Percentiles rank a stretch among this genome's conserved stretches.
These are phyloP conservation scores for Sebastes melanostomus DNA, from an alignment of 2,797 vertebrate species.

Conservation along the genomic window DNA sequence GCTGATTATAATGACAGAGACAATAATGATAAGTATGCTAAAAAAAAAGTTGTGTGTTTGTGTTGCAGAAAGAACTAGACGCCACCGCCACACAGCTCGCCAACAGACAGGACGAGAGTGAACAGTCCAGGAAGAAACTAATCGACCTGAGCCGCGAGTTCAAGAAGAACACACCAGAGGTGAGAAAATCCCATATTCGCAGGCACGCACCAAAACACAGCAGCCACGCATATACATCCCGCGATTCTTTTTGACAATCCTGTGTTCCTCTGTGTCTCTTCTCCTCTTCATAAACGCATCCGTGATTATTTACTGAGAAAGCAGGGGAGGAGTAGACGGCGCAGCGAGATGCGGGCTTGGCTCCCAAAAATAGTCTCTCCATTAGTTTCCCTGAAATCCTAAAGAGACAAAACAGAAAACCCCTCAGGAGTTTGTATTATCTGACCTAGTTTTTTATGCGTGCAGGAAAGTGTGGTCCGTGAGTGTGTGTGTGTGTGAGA, in stretches of 20 bases:
- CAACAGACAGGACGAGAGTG: slow-evolving; percentile 99
- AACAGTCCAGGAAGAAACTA: slow-evolving; percentile 91
- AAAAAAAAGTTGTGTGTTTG: slow-evolving; percentile 32
- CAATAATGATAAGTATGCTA: background rate
- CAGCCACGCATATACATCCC: background rate
- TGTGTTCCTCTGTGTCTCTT: slow-evolving; percentile 34
- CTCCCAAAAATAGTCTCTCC: slow-evolving; percentile 82
- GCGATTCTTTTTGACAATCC: slow-evolving; percentile 33
- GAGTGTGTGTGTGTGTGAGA: slow-evolving; percentile 8
- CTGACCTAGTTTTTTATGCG: slow-evolving; percentile 82
- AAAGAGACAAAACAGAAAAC: slow-evolving; percentile 84
- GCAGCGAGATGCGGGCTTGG: slow-evolving; percentile 69
- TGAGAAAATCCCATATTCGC: slow-evolving; percentile 75
- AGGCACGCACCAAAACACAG: slow-evolving; percentile 24
- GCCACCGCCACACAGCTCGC: slow-evolving; percentile 90
- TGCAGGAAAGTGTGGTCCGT: slow-evolving; percentile 70
- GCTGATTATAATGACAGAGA: slow-evolving; percentile 8
- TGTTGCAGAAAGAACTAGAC: slow-evolving; percentile 85
- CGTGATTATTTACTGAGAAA: slow-evolving; percentile 75
- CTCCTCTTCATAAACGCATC: slow-evolving; percentile 55
- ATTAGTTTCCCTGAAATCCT: slow-evolving; percentile 84
- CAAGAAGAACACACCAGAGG: slow-evolving; percentile 99
- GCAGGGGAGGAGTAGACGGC: slow-evolving; percentile 63
- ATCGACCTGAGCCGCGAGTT: slow-evolving; percentile 99
- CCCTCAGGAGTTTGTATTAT: slow-evolving; percentile 82